These are phyloP conservation scores for Chloebia gouldiae DNA, from an alignment of 2,113 vertebrate genomes.

Conservation along the genomic window DNA sequence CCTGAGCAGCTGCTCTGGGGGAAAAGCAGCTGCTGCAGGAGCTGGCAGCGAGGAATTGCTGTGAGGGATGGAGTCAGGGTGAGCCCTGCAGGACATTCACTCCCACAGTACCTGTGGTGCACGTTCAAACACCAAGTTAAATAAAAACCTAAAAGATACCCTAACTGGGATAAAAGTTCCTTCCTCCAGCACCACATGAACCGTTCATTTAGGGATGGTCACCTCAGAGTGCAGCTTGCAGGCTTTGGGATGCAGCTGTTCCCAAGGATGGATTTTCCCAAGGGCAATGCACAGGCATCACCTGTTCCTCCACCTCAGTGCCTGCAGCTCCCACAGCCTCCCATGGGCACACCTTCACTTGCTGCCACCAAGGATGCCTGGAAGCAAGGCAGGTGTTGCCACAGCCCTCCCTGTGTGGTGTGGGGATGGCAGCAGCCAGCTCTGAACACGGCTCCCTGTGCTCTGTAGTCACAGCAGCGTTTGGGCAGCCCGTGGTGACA, in stretches of 20 bases:
- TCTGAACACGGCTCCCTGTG: background rate
- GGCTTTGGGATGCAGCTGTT: background rate
- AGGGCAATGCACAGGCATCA: background rate
- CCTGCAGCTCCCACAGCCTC: background rate
- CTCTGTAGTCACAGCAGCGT: background rate
- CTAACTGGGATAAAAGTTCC: background rate
- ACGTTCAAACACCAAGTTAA: background rate
- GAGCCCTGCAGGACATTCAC: background rate
- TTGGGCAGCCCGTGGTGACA: background rate
- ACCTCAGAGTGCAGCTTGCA: background rate
- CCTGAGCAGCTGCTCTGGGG: background rate
- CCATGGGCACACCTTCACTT: fast-evolving
- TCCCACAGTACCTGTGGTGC: background rate
- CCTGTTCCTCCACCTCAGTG: background rate
- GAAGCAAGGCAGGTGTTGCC: background rate
- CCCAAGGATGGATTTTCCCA: background rate
- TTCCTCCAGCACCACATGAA: background rate
- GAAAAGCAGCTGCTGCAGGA: background rate
- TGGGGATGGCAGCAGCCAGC: background rate
- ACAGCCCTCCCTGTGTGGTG: fast-evolving
- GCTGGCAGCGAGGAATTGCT: background rate
- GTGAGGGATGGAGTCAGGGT: background rate
- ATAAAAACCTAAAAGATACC: background rate
- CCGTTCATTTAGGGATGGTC: fast-evolving
- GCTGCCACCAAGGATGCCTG: background rate